These are phyloP conservation scores for Drosophila repleta DNA, from an alignment of 1,140 invertebrate species.

Conservation along the genomic window DNA sequence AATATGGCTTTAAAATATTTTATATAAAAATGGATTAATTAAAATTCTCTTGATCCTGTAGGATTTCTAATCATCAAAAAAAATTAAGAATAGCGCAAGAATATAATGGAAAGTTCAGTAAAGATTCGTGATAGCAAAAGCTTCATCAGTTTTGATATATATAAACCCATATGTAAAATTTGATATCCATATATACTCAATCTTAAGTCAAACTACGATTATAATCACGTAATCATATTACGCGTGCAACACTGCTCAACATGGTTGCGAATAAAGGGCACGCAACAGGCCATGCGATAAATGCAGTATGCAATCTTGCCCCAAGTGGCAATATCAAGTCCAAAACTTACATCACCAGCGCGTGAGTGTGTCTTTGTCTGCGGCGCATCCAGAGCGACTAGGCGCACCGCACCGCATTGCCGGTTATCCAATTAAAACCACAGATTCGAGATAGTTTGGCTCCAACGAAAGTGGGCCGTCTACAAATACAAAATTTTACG, in stretches of 20 bases:
- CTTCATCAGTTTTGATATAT: too few relatives aligned
- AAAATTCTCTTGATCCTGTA: too few relatives aligned
- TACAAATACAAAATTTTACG: conserved; percentile 17
- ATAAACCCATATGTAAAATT: too few relatives aligned
- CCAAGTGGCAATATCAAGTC: conserved; percentile 78
- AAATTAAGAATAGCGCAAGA: too few relatives aligned
- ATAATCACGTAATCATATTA: conserved; percentile 15
- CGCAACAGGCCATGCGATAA: conserved; percentile 15
- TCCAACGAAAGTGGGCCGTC: conserved; percentile 54
- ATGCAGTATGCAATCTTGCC: conserved; percentile 34
- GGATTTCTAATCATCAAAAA: too few relatives aligned
- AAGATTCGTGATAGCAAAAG: too few relatives aligned
- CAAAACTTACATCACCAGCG: conserved; percentile 67
- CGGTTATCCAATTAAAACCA: conserved; percentile 79
- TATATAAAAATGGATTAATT: too few relatives aligned
- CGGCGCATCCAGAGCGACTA: conserved; percentile 38
- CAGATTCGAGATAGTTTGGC: conserved; percentile 69
- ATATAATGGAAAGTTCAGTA: too few relatives aligned
- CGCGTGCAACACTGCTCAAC: background rate
- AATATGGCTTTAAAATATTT: too few relatives aligned
- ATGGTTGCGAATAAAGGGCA: conserved; percentile 37
- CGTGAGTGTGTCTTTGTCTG: conserved; percentile 6
- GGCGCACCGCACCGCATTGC: conserved; percentile 31
- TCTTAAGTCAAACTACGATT: too few relatives aligned
- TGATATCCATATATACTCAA: too few relatives aligned